Percentiles rank a stretch among this genome's conserved stretches.
Conservation (phyloP, 2,797 vertebrate species). For the Anomalospiza imberbis region DNA sequence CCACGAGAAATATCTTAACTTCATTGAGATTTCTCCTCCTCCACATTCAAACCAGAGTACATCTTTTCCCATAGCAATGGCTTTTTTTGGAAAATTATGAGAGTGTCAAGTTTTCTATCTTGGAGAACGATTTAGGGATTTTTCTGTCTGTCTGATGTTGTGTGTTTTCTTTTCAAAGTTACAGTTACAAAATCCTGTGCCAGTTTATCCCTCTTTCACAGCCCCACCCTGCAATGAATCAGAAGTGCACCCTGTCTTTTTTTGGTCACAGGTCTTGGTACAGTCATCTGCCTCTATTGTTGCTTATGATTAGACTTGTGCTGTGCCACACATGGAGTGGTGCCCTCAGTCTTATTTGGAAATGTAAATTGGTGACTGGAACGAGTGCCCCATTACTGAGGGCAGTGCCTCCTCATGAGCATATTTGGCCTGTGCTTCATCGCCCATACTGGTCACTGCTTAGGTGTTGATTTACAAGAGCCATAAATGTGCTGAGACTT, state of each 20-base stretch:
- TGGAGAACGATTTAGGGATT: not conserved
- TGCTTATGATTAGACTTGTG: not conserved
- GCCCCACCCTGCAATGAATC: constrained; percentile 37
- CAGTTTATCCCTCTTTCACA: not conserved
- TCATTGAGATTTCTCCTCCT: not conserved
- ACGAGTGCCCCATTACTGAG: not conserved
- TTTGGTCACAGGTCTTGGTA: constrained; percentile 45
- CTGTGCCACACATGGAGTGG: not conserved
- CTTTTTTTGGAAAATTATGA: not conserved
- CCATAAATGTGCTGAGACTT: constrained; percentile 6
- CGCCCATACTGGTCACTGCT: not conserved
- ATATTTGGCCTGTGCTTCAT: constrained; percentile 2
- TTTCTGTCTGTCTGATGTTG: not conserved
- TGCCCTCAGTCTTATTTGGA: constrained; percentile 34
- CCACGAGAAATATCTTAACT: not conserved
- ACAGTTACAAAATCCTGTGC: not conserved
- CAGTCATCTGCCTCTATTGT: constrained; percentile 24
- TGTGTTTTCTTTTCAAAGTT: constrained; percentile 8
- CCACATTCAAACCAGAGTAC: not conserved
- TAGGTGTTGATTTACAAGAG: not conserved
- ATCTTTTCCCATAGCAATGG: not conserved
- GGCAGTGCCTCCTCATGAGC: not conserved
- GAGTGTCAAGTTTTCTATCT: not conserved
- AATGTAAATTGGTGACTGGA: not conserved
- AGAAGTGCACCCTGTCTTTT: constrained; percentile 29